Evolutionary conservation across 2,113 vertebrate species (phyloP), one percentile per base, ranked within the genome.

Genomic region (Myiopsitta monachus): DNA sequence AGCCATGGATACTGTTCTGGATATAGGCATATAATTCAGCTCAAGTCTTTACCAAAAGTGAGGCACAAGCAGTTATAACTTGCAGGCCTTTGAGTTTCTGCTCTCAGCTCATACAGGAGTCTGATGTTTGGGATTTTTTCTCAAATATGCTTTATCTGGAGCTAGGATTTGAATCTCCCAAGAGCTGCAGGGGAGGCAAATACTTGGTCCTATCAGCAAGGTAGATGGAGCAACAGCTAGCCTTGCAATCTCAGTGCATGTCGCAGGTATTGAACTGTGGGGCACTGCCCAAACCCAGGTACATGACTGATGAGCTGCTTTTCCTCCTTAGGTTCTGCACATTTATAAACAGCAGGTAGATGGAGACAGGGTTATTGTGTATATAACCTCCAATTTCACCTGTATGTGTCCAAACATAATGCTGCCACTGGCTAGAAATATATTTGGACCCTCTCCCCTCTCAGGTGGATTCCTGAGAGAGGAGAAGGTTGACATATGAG

Each of bases 181-280:
- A 38, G 41, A 72, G 26, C 0, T 59, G 41, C 59, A 80, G 22
- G 9, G n/a, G 24, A 83, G n/a, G 26, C 4, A 83, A 94, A 86
- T 33, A 51, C 66, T 72, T 68, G n/a, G 28, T 43, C 16, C 27
- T 23, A 19, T 5, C 74, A 79, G 27, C 39, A 68, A 61, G 52
- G 27, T 1, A 39, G 36, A 31, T 6, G 12, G n/a, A 86, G 28
- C 23, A 77, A 49, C 10, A 31, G 47, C 54, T 39, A 61, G 51
- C 10, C 38, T 57, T 0, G 0, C 46, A 38, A 5, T 22, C 19
- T 74, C 26, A 1, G 36, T 26, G 51, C 28, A 9, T 2, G 23
- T 33, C n/a, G 51, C 6, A 5, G 70, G 41, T n/a, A n/a, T 18
- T 61, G 31, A 59, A 10, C 46, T 61, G 26, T 27, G 36, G 3